Evolutionary conservation across 2,888 invertebrate species (phyloP).

Genomic region (Phengaris alcon): DNA sequence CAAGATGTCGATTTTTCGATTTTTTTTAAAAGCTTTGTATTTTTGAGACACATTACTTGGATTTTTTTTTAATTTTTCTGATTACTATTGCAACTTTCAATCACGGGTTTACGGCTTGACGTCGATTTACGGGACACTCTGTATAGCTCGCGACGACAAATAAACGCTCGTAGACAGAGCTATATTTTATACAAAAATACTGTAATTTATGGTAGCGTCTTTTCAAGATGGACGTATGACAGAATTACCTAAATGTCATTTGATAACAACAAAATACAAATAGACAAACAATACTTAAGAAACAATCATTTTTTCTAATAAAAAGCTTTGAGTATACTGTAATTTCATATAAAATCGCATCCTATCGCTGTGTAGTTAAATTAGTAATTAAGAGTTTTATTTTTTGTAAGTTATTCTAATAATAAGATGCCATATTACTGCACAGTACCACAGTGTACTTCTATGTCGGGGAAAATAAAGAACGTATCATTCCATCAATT

Average conservation of each 20-base stretch:
- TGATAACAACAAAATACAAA: conserved; percentile 9
- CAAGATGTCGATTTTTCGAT: too few relatives aligned
- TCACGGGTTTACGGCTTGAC: too few relatives aligned
- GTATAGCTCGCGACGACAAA: not conserved
- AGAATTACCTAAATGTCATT: conserved; percentile 5
- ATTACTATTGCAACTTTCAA: too few relatives aligned
- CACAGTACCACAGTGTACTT: conserved; percentile 74
- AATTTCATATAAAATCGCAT: not conserved
- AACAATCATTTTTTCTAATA: not conserved
- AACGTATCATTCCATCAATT: conserved; percentile 75
- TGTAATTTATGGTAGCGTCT: not conserved
- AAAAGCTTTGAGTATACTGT: not conserved
- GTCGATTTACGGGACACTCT: too few relatives aligned
- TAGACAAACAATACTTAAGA: not conserved
- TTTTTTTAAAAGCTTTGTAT: too few relatives aligned
- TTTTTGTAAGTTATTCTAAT: conserved; percentile 38
- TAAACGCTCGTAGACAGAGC: too few relatives aligned
- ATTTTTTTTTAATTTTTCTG: too few relatives aligned
- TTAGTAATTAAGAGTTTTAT: not conserved
- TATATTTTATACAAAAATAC: not conserved
- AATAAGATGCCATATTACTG: conserved; percentile 74
- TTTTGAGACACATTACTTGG: too few relatives aligned
- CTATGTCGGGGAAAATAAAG: conserved; percentile 74
- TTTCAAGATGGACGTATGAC: conserved; percentile 5
- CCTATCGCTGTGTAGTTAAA: not conserved